A percentile compares a stretch with the other conserved stretches of the same genome.
These are phyloP conservation scores for Lithophane leautieri DNA, from an alignment of 2,888 invertebrate genomes.

Conservation along the genomic window DNA sequence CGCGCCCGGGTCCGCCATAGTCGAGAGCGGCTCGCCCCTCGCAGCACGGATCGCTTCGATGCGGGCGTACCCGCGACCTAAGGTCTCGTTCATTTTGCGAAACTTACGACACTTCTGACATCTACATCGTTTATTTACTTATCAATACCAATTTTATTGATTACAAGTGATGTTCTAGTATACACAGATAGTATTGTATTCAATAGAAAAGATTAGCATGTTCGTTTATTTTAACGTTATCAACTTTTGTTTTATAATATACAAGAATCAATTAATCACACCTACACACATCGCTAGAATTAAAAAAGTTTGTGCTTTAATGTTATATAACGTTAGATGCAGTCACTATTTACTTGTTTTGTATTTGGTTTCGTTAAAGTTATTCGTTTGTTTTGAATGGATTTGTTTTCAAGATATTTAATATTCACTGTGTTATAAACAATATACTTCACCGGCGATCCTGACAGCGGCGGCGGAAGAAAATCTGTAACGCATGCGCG, in stretches of 20 bases:
- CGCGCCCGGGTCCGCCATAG: conserved; percentile 87
- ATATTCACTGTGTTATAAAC: conserved; percentile 65
- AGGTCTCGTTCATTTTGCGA: conserved; percentile 91
- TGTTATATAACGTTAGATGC: conserved; percentile 10
- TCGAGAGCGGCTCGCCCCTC: conserved; percentile 83
- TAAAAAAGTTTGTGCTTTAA: neutral
- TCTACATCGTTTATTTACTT: conserved; percentile 46
- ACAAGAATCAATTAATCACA: conserved; percentile 50
- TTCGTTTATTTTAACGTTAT: conserved; percentile 13
- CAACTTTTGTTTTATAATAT: conserved; percentile 22
- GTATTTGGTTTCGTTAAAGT: conserved; percentile 2
- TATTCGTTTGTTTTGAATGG: conserved; percentile 44
- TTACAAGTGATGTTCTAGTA: conserved; percentile 6
- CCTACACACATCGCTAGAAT: conserved; percentile 28
- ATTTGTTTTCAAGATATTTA: conserved; percentile 54
- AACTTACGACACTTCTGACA: conserved; percentile 48
- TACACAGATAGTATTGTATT: conserved; percentile 7
- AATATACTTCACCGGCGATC: conserved; percentile 72
- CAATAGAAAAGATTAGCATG: conserved; percentile 27
- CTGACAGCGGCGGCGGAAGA: conserved; percentile 75
- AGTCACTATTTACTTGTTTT: conserved; percentile 10
- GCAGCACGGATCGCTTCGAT: conserved; percentile 90
- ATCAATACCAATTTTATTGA: conserved; percentile 21
- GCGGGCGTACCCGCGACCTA: conserved; percentile 92
- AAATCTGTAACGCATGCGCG: conserved; percentile 81